Conservation (phyloP, 2,888 invertebrate genomes). For the Drosophila setosimentum region DNA sequence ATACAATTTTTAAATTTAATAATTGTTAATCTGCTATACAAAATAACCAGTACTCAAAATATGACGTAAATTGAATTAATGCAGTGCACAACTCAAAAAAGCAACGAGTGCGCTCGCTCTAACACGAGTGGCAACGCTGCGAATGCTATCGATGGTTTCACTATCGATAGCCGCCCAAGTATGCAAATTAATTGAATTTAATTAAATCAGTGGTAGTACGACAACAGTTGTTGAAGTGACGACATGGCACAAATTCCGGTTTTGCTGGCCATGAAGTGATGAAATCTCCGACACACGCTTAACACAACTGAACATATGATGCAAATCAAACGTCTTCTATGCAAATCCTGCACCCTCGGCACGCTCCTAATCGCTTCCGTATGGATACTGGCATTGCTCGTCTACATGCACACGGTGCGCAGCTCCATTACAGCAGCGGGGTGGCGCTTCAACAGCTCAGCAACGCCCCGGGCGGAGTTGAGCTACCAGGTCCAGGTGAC, state of each 20-base stretch:
- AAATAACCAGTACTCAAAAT: too few species aligned
- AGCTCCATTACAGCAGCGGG: constrained; percentile 68
- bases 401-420: constrained; percentile 66
- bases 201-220: constrained; percentile 32
- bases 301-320: constrained; percentile 56
- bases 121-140: constrained; percentile 10
- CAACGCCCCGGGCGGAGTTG: constrained; percentile 47
- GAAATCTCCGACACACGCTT: constrained; percentile 27
- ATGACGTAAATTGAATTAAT: neutral
- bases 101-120: constrained; percentile 15
- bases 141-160: constrained; percentile 19
- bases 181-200: constrained; percentile 66
- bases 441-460: constrained; percentile 54
- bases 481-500: constrained; percentile 60
- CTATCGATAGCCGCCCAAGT: constrained; percentile 31
- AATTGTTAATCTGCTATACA: neutral
- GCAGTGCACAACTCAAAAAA: neutral
- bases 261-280: constrained; percentile 46
- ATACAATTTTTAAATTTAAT: neutral
- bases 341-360: constrained; percentile 72
- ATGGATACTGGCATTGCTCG: constrained; percentile 61
- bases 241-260: constrained; percentile 56
- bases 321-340: constrained; percentile 77
- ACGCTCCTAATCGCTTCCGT: constrained; percentile 61
- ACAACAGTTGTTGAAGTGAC: constrained; percentile 35